These are phyloP conservation scores for Diabrotica balteata DNA, from an alignment of 2,888 invertebrate species.

Conservation along the genomic window DNA sequence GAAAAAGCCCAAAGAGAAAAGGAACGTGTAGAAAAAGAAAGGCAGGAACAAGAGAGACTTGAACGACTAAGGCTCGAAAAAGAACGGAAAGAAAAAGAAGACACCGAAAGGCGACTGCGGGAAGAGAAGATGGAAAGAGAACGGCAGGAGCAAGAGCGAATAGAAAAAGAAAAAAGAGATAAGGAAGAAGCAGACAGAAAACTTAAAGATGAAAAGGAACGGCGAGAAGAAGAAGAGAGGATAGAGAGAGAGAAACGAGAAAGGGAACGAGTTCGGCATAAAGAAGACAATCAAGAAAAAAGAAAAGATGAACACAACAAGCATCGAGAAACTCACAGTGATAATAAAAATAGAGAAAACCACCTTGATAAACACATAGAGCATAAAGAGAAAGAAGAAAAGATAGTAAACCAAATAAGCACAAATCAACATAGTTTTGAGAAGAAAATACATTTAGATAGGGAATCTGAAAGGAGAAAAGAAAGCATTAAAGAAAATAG, in stretches of 20 bases:
- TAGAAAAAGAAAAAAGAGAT: slow-evolving; percentile 37
- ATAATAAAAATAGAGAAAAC: slow-evolving; percentile 52
- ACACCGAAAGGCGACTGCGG: slow-evolving; percentile 54
- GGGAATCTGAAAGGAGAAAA: slow-evolving; percentile 59
- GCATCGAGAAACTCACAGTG: slow-evolving; percentile 64
- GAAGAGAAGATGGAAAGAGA: slow-evolving; percentile 46
- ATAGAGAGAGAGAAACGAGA: slow-evolving; percentile 56
- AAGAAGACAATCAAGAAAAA: slow-evolving; percentile 59
- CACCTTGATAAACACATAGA: slow-evolving; percentile 50
- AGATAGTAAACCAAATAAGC: slow-evolving; percentile 38
- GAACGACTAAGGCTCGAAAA: slow-evolving; percentile 53
- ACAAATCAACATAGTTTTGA: slow-evolving; percentile 39
- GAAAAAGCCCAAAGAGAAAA: slow-evolving; percentile 58
- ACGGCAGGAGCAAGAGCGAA: slow-evolving; percentile 39
- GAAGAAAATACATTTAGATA: slow-evolving; percentile 54
- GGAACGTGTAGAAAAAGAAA: slow-evolving; percentile 59
- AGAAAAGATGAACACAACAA: slow-evolving; percentile 62
- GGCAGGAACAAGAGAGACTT: slow-evolving; percentile 56
- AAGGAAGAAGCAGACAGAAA: slow-evolving; percentile 45
- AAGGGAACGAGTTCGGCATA: slow-evolving; percentile 51
- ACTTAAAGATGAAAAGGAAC: slow-evolving; percentile 50
- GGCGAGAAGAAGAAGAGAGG: slow-evolving; percentile 52
- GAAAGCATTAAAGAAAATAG: slow-evolving; percentile 61
- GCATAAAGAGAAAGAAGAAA: slow-evolving; percentile 59
- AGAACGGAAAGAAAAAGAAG: slow-evolving; percentile 40